These are phyloP conservation scores for Enteromius fasciolatus DNA, from an alignment of 2,797 vertebrate species.

Conservation along the genomic window DNA sequence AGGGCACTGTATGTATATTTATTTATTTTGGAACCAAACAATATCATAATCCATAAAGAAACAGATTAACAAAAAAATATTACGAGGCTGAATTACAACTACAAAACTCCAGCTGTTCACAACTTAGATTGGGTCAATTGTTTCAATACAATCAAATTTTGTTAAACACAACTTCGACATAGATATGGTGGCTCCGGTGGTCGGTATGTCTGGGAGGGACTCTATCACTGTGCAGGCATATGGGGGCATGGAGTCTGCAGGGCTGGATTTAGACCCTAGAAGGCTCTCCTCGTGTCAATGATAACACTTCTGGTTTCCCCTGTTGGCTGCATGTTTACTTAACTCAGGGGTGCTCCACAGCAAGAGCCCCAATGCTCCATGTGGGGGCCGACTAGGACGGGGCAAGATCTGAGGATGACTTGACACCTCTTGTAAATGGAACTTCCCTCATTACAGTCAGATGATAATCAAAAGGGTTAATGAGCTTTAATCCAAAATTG, in stretches of 20 bases:
- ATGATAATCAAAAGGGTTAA: slow-evolving; percentile 55
- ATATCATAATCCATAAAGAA: neutral
- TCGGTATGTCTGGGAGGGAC: slow-evolving; percentile 18
- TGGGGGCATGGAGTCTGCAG: slow-evolving; percentile 41
- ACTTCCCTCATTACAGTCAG: slow-evolving; percentile 59
- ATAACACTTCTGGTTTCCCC: slow-evolving; percentile 56
- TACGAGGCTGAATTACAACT: neutral
- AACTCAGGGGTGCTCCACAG: slow-evolving; percentile 58
- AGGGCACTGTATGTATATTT: no score
- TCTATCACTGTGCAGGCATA: slow-evolving; percentile 36
- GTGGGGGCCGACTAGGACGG: slow-evolving; percentile 37
- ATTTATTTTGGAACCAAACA: neutral
- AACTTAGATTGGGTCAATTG: neutral
- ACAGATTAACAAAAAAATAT: neutral
- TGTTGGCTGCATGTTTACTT: slow-evolving; percentile 59
- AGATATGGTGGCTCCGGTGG: slow-evolving; percentile 7
- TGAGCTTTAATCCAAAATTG: slow-evolving; percentile 60
- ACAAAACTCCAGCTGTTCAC: neutral
- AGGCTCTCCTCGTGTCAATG: slow-evolving; percentile 53
- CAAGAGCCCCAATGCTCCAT: slow-evolving; percentile 44
- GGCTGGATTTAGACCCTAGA: slow-evolving; percentile 48
- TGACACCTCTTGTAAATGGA: slow-evolving; percentile 57
- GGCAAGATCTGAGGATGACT: slow-evolving; percentile 51
- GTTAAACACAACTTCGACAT: neutral
- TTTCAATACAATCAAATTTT: neutral